Base-by-base conservation (phyloP, 2,888 invertebrate species). In the Dyspetes luteomarginatus region DNA sequence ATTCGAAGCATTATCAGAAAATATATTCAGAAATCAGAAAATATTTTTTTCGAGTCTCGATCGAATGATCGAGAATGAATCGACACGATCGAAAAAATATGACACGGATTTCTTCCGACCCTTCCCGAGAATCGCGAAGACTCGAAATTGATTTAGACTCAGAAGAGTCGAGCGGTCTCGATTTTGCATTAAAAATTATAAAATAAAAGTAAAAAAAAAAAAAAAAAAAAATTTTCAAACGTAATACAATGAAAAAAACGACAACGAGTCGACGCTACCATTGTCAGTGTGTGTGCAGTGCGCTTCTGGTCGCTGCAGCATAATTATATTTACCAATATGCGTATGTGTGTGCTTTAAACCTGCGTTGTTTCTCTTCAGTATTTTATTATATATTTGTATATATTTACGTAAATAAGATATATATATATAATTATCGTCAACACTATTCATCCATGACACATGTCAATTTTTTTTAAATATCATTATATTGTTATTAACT, bases 201-300 rank as follows among this genome's bases (percentile, higher is more conserved):
- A 22, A 28, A 24, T n/a, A 28, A 41, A 50, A 56, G 5, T 52
- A 30, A 64, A 48, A 15, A 71, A 52, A 62, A 56, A 48, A 41
- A 77, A n/a, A 65, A 50, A 60, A n/a, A 78, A 71, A 64, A 52
- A 77, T 43, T 12, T 43, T n/a, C 24, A 69, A 78, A 74, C 64
- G 50, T 64, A 73, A 75, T 75, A 50, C 64, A 71, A 75, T 58
- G 64, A 79, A 64, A 62, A 76, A 81, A 80, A 73, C 77, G 81
- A 77, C 81, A 81, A 77, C 77, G 77, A 77, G 81, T 77, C 81
- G 81, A 74, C 81, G 81, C 77, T 86, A 85, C 88, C 88, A 91
- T 91, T 91, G 89, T 91, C 90, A 91, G 90, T 90, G 85, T 84
- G 88, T 91, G 89, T 90, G 90, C 91, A 91, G 90, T 90, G 89